phyloP scores from a whole-genome alignment of 2,113 vertebrate species.

The Thalassarche chlororhynchos region DNA sequence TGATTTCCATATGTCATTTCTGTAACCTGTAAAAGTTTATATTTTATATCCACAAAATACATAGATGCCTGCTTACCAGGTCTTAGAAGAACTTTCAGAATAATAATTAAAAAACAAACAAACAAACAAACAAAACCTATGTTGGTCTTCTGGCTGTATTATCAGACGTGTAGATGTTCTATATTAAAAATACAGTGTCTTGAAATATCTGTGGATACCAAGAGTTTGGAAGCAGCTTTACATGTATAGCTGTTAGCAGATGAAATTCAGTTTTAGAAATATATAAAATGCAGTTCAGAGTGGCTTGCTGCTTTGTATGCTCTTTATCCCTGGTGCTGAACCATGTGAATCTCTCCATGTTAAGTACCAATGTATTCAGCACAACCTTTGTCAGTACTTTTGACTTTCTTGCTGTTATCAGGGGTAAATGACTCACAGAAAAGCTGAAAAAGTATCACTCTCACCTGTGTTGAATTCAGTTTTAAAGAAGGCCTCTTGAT shows the following conservation, averaged over 20 bases:
- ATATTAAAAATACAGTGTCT: rapidly evolving
- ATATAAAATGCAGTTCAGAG: neutral
- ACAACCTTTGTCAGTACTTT: neutral
- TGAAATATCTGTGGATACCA: neutral
- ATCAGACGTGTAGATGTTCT: neutral
- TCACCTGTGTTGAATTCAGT: neutral
- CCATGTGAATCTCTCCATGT: neutral
- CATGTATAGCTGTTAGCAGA: neutral
- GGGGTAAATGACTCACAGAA: neutral
- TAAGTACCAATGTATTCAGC: neutral
- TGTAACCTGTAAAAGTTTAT: neutral
- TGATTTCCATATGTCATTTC: neutral
- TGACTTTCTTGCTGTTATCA: neutral
- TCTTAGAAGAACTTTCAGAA: neutral
- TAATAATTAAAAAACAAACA: neutral
- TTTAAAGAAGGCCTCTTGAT: neutral
- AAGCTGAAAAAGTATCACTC: neutral
- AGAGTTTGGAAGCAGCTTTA: neutral
- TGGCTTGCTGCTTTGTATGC: neutral
- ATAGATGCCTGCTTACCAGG: neutral
- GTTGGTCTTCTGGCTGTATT: neutral
- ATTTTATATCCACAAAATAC: neutral
- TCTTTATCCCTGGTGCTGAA: neutral
- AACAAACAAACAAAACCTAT: neutral
- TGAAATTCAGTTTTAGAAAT: neutral